These are phyloP conservation scores for Cheirogaleus major DNA, from an alignment of 2,797 vertebrate genomes.

Conservation along the genomic window DNA sequence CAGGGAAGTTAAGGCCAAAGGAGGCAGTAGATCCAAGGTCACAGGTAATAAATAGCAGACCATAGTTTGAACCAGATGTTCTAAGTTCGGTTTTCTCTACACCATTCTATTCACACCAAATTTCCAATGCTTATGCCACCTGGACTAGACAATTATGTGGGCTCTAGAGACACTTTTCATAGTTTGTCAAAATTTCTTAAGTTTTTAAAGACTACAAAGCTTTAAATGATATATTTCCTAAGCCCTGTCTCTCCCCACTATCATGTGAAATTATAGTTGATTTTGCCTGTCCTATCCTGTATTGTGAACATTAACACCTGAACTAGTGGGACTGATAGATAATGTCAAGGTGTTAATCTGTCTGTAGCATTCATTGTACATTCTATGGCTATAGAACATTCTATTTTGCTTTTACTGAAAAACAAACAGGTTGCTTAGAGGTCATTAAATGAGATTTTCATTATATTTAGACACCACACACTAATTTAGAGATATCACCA, in stretches of 20 bases:
- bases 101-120: neutral
- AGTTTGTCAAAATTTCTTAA: neutral
- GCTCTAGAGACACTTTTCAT: neutral
- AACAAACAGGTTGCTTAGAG: neutral
- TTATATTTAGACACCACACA: neutral
- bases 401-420: neutral
- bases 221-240: neutral
- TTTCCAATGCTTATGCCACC: neutral
- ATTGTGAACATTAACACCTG: neutral
- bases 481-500: constrained; percentile 1
- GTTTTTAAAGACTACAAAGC: neutral
- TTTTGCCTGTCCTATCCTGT: neutral
- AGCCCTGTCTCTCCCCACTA: neutral
- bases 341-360: neutral
- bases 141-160: neutral
- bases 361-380: neutral
- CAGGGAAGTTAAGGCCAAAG: constrained; percentile 28
- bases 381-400: neutral
- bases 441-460: neutral
- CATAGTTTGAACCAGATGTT: neutral
- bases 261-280: neutral
- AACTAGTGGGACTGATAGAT: neutral
- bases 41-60: neutral
- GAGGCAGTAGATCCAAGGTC: neutral
- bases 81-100: neutral